Percentiles rank a stretch among this genome's conserved stretches.
These are phyloP conservation scores for Zoanthus sociatus DNA, from an alignment of 92 coral and sea anemone species.

Conservation along the genomic window DNA sequence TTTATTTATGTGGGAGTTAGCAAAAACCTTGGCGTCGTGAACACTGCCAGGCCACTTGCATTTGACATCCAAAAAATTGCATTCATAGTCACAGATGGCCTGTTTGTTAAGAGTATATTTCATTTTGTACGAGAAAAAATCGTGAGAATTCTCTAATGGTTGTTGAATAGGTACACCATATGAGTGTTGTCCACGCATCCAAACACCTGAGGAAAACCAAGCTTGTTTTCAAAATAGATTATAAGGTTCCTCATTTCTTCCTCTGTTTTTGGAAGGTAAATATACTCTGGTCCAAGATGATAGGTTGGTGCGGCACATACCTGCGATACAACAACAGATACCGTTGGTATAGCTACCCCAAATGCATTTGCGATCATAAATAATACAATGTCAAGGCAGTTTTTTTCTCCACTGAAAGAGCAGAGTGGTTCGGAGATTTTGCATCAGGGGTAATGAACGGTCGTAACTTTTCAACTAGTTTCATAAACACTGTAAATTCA, in stretches of 20 bases:
- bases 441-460: constrained; percentile 33
- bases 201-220: constrained; percentile 42
- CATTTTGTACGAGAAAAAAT: constrained; percentile 54
- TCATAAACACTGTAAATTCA: constrained; percentile 13
- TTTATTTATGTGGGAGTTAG: constrained; percentile 41
- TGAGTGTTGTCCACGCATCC: constrained; percentile 25
- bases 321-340: constrained; percentile 15
- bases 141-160: constrained; percentile 52
- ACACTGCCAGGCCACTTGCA: constrained; percentile 56
- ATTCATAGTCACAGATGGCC: constrained; percentile 56
- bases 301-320: constrained; percentile 33
- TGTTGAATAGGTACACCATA: constrained; percentile 37
- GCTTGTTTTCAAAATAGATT: constrained; percentile 7
- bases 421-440: constrained; percentile 32
- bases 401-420: constrained; percentile 34
- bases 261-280: constrained; percentile 40
- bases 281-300: constrained; percentile 47
- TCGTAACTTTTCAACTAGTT: constrained; percentile 34
- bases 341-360: constrained; percentile 45
- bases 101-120: constrained; percentile 44
- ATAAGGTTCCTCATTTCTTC: constrained; percentile 14
- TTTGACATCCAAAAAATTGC: not conserved
- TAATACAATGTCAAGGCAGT: constrained; percentile 38
- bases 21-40: constrained; percentile 54
- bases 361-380: constrained; percentile 53